Evolutionary conservation across 2,113 vertebrate species (phyloP).

Genomic region (Oreochromis aureus): DNA sequence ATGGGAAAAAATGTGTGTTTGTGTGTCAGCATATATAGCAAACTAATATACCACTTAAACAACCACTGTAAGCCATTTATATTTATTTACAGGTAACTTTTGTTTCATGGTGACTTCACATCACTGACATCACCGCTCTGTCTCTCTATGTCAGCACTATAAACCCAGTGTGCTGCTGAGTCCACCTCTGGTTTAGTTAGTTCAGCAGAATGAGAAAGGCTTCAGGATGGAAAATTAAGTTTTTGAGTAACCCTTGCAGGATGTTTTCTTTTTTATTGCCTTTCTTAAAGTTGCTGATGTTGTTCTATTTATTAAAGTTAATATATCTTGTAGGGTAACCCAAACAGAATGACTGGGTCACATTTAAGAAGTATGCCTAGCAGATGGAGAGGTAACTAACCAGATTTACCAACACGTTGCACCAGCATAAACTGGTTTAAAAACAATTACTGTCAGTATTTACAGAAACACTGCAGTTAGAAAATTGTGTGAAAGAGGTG

Average conservation of each 20-base stretch:
- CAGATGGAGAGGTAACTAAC: not conserved
- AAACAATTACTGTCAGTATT: not conserved
- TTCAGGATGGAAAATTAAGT: not conserved
- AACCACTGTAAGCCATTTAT: not conserved
- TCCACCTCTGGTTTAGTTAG: not conserved
- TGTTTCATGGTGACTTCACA: not conserved
- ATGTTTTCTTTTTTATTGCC: not conserved
- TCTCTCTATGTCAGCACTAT: not conserved
- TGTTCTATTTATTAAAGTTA: not conserved
- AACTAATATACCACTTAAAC: not conserved
- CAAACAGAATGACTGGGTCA: not conserved
- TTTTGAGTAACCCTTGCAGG: not conserved
- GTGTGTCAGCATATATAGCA: not conserved
- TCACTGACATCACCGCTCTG: not conserved
- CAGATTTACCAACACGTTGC: not conserved
- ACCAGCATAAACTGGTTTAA: not conserved
- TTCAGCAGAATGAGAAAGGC: not conserved
- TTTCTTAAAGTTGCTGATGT: not conserved
- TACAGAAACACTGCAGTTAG: not conserved
- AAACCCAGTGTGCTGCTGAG: not conserved
- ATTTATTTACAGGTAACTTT: not conserved
- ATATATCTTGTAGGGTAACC: not conserved
- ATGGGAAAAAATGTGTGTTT: not conserved
- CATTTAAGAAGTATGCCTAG: not conserved
- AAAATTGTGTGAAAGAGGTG: not conserved